These are phyloP conservation scores for Sphenopsis melanotis DNA, from an alignment of 2,797 vertebrate species.

Conservation along the genomic window DNA sequence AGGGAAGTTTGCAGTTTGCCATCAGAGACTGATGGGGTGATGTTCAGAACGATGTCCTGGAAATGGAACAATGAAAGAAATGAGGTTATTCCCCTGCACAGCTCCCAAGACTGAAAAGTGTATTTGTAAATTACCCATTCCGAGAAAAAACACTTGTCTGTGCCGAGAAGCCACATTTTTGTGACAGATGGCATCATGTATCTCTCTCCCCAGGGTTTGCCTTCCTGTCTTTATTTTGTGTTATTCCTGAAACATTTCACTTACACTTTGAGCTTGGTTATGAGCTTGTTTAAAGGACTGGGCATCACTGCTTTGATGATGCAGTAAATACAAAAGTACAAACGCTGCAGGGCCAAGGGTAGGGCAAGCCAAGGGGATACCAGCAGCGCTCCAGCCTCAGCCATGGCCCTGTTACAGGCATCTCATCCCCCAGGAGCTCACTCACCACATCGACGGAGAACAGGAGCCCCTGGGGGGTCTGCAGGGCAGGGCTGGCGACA, in stretches of 20 bases:
- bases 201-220: neutral
- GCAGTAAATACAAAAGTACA: neutral
- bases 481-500: neutral
- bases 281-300: neutral
- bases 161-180: neutral
- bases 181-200: neutral
- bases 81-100: neutral
- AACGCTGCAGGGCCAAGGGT: neutral
- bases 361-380: neutral
- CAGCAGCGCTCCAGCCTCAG: neutral
- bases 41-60: constrained; percentile 55
- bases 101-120: neutral
- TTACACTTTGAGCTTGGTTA: neutral
- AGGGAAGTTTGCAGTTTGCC: constrained; percentile 46
- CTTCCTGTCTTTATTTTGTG: neutral
- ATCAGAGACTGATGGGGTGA: neutral
- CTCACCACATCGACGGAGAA: constrained; percentile 61
- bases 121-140: neutral
- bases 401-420: fast-evolving
- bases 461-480: neutral
- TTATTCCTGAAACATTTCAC: neutral
- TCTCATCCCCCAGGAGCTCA: fast-evolving
- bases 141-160: neutral
- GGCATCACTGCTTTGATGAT: fast-evolving
- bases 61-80: neutral